Evolutionary conservation across 1,140 invertebrate species (phyloP), one percentile per base, ranked within the genome.

Genomic region (Palaemon carinicauda): DNA sequence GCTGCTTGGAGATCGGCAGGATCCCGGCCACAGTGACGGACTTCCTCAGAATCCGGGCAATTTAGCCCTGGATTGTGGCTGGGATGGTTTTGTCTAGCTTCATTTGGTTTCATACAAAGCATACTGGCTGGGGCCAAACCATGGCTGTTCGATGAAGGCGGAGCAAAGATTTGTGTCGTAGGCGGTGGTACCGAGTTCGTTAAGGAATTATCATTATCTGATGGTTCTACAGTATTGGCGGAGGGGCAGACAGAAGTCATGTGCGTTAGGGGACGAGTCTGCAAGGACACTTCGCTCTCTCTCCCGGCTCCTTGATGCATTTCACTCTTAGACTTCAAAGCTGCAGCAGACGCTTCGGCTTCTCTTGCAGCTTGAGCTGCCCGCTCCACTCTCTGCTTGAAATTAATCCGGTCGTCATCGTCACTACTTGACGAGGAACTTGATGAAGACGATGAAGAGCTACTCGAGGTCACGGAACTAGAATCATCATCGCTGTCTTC

Each of bases 341-440:
- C 85, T 21, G 85, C 85, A 12, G 85, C 85, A 24, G 85, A 81
- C 27, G 85, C 85, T 31, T 81, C 85, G 14, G 85, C 85, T 27
- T 87, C 85, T 51, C 85, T 71, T n/a, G 85, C 85, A 51, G 85
- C 85, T 24, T 87, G 85, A 60, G 85, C 85, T 21, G 85, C 85
- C 56, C 80, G 54, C 80, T 87, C 85, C 69, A 87, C 85, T 87
- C 85, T 87, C 27, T 87, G 79, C 27, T 87, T 87, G 79, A 87
- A 87, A 60, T 60, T 87, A 33, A 87, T 87, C 69, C 85, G 81
- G 56, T 87, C 85, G 65, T 87, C 85, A 82, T 87, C 85, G 65
- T 87, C 85, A 77, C 85, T 87, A 51, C 79, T 82, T 21, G 85
- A 81, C 5, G 83, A 85, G 50, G 83, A 85, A 41, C 54, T 69